phyloP scores from a whole-genome alignment of 2,888 invertebrate species.

The Diarsia mendica region DNA sequence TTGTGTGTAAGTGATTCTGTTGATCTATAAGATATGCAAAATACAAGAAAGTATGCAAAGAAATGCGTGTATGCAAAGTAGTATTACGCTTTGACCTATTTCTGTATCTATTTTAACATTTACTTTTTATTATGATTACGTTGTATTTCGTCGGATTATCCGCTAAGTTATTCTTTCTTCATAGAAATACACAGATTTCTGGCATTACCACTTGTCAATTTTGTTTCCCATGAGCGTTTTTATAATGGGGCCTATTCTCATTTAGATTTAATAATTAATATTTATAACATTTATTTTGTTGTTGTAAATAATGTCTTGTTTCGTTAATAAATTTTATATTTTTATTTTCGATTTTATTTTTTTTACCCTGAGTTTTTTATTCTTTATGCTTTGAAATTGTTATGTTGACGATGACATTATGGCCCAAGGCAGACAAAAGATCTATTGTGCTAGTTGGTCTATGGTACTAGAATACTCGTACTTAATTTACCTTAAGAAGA shows the following conservation, averaged over 20 bases:
- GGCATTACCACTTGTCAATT: constrained; percentile 49
- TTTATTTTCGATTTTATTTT: constrained; percentile 77
- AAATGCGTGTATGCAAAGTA: not conserved
- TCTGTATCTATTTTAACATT: not conserved
- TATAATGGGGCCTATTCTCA: constrained; percentile 77
- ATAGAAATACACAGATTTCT: not conserved
- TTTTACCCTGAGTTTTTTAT: constrained; percentile 67
- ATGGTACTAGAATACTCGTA: not conserved
- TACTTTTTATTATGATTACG: not conserved
- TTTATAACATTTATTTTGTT: constrained; percentile 80
- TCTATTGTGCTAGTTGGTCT: constrained; percentile 7
- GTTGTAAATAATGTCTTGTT: constrained; percentile 85
- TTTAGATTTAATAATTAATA: constrained; percentile 75
- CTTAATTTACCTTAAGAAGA: too few relatives aligned
- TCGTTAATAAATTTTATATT: constrained; percentile 86
- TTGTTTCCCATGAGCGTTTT: constrained; percentile 48
- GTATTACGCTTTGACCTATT: not conserved
- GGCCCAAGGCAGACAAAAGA: not conserved
- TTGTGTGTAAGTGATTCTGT: not conserved
- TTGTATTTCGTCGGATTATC: constrained; percentile 3
- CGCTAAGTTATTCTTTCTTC: not conserved
- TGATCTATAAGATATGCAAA: not conserved
- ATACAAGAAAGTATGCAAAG: not conserved
- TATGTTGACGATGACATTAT: constrained; percentile 30
- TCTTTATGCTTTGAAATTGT: constrained; percentile 61